A percentile compares a stretch with the other conserved stretches of the same genome.
phyloP scores from a whole-genome alignment of 1,140 invertebrate genomes.

The Drosophila simulans region DNA sequence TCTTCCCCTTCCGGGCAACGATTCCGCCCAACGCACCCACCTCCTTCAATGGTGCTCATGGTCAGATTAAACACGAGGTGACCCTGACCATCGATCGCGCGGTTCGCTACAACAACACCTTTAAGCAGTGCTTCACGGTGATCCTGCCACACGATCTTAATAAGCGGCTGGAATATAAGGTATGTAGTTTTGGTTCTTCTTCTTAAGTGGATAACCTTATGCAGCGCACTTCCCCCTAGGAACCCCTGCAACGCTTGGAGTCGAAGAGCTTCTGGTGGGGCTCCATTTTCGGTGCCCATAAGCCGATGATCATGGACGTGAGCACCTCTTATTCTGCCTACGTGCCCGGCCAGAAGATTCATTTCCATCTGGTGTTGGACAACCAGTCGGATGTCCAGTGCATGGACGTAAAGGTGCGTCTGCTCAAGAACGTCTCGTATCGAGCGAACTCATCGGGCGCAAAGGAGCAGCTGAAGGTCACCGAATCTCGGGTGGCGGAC shows the following conservation, averaged over 20 bases:
- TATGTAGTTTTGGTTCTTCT: slow-evolving; percentile 13
- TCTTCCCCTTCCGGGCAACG: slow-evolving; percentile 86
- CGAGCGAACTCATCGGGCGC: slow-evolving; percentile 83
- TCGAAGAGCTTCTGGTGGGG: slow-evolving; percentile 82
- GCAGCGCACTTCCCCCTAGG: slow-evolving; percentile 27
- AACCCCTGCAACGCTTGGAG: slow-evolving; percentile 71
- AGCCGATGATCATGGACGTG: slow-evolving; percentile 76
- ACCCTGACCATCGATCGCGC: slow-evolving; percentile 89
- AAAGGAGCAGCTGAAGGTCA: slow-evolving; percentile 85
- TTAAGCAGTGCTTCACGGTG: slow-evolving; percentile 90
- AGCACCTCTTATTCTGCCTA: slow-evolving; percentile 71
- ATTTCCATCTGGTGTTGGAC: slow-evolving; percentile 70
- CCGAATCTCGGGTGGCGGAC: slow-evolving; percentile 86
- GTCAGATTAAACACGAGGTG: slow-evolving; percentile 89
- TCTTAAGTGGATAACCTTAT: slow-evolving; percentile 18
- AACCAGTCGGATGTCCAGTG: slow-evolving; percentile 86
- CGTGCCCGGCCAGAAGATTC: slow-evolving; percentile 77
- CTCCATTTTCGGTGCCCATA: slow-evolving; percentile 70
- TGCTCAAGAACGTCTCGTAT: slow-evolving; percentile 85
- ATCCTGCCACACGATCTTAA: slow-evolving; percentile 90
- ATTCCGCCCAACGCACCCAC: slow-evolving; percentile 87
- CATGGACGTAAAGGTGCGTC: slow-evolving; percentile 85
- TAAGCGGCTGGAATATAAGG: slow-evolving; percentile 79
- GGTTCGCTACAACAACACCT: slow-evolving; percentile 90
- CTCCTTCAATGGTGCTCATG: slow-evolving; percentile 90